These are phyloP conservation scores for Furcifer pardalis DNA, from an alignment of 2,797 vertebrate species.

Conservation along the genomic window DNA sequence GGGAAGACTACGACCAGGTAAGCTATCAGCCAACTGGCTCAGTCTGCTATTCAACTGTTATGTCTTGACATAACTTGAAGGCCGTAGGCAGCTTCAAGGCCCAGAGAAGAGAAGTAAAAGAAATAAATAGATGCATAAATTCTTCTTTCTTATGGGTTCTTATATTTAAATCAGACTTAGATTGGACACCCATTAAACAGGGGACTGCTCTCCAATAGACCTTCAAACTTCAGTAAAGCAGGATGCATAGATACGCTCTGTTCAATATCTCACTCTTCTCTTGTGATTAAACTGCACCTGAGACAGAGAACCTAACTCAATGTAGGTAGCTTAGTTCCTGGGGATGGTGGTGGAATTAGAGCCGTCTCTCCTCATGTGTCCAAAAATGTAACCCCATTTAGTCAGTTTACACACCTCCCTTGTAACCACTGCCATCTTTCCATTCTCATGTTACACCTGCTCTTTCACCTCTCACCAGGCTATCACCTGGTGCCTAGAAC, in stretches of 20 bases:
- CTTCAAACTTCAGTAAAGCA: not conserved
- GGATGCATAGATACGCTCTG: not conserved
- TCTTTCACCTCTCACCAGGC: not conserved
- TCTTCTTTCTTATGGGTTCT: no score
- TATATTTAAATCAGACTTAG: not conserved
- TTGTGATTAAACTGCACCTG: not conserved
- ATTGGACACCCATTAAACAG: not conserved
- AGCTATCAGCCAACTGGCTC: not conserved
- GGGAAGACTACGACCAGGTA: not conserved
- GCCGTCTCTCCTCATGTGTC: not conserved
- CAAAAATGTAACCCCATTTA: not conserved
- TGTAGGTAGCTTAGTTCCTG: not conserved
- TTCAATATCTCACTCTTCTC: not conserved
- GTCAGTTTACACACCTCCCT: not conserved
- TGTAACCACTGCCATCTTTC: not conserved
- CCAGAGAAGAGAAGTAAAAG: no score
- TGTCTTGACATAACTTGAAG: not conserved
- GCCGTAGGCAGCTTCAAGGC: no score
- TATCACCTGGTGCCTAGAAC: not conserved
- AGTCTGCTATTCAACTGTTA: not conserved
- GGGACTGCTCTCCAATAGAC: not conserved
- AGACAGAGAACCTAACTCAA: not conserved
- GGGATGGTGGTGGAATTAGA: not conserved
- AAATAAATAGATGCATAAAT: no score
- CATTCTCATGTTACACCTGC: not conserved